Base-by-base conservation (phyloP, 2,113 vertebrate species). In the Mustela lutreola region DNA sequence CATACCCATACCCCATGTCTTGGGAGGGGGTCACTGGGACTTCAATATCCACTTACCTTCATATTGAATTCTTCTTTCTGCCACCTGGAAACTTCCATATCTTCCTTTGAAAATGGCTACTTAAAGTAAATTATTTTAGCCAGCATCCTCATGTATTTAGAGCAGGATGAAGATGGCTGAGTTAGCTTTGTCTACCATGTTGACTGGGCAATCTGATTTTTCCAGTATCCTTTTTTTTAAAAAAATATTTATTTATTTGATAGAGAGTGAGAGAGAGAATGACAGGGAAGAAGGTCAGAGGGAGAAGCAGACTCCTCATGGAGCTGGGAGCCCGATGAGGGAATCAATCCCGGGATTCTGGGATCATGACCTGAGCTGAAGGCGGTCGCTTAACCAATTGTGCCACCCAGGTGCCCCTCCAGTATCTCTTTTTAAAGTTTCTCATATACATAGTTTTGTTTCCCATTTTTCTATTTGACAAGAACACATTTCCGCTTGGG, bases 71-170 rank as follows among this genome's bases (percentile, higher is more conserved):
- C 36, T 81, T 58, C 56, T 90, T 73, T 65, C 26, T 89, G 33
- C 24, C 8, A 50, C 42, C 50, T 42, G 58, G 65, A 21, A 78
- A 91, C 91, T 91, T 81, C 82, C 36, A 90, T 15, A 79, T 92
- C 24, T 39, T 62, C 62, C 45, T 71, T 71, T 93, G 78, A 96
- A 92, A 91, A 1, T 28, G 10, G 10, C n/a, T 73, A 75, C 62
- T 83, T 86, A n/a, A 98, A 95, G 85, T 76, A 96, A 91, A 81
- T 6, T 56, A 73, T 50, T 87, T 90, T 90, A 50, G 11, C 62
- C 39, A 96, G 80, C 36, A 93, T 4, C 36, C 11, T 33, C 63
- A 90, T 4, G 1, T 39, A 85, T 85, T 33, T 63, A 53, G 48
- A 86, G 24, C 56, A 96, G 58, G 24, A 89, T 12, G n/a, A 48